Conservation (phyloP, 2,888 invertebrate species). For the Diplolepis rosae region DNA sequence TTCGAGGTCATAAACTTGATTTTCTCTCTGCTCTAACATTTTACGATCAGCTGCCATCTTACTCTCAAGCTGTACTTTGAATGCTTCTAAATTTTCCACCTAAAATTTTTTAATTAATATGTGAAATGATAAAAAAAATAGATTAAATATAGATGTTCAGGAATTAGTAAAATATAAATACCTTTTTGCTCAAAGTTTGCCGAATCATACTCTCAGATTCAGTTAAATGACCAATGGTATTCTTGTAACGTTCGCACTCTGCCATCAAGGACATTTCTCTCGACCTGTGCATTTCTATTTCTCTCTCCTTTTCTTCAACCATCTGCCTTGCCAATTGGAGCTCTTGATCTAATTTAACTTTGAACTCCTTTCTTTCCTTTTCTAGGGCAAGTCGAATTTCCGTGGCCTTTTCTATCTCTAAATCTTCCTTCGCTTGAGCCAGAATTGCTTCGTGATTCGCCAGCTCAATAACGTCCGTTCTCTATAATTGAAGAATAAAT, state of each 20-base stretch:
- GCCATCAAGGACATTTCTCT: slow-evolving; percentile 78
- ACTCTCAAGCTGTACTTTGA: slow-evolving; percentile 56
- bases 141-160: too few species aligned
- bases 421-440: slow-evolving; percentile 81
- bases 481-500: slow-evolving; percentile 57
- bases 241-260: slow-evolving; percentile 81
- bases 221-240: slow-evolving; percentile 81
- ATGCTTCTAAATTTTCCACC: slow-evolving; percentile 63
- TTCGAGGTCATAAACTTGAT: slow-evolving; percentile 53
- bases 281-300: slow-evolving; percentile 52
- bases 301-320: slow-evolving; percentile 75
- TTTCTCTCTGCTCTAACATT: slow-evolving; percentile 56
- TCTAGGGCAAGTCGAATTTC: slow-evolving; percentile 76
- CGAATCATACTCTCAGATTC: slow-evolving; percentile 79
- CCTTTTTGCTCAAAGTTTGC: slow-evolving; percentile 73
- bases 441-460: slow-evolving; percentile 81
- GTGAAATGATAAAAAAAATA: too few species aligned
- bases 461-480: slow-evolving; percentile 79
- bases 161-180: slow-evolving; percentile 37
- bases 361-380: slow-evolving; percentile 76
- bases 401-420: slow-evolving; percentile 78
- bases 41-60: slow-evolving; percentile 53
- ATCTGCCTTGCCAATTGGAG: slow-evolving; percentile 72
- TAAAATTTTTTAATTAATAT: too few species aligned
- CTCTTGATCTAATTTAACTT: slow-evolving; percentile 73